phyloP scores from a whole-genome alignment of 2,797 vertebrate genomes.

The Labeo calbasu region DNA sequence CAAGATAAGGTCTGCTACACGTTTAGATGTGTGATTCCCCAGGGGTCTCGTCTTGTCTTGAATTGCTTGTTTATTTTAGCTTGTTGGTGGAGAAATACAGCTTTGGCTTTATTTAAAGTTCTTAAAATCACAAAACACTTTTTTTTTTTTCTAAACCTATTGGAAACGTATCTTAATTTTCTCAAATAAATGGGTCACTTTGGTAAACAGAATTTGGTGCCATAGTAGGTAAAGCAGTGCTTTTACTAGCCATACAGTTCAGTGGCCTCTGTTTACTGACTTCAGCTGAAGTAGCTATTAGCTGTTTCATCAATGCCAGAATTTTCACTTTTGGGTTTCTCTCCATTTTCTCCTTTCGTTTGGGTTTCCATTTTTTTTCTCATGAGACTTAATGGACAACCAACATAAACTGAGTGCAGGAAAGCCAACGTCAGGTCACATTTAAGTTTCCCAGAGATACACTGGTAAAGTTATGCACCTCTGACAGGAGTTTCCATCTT shows the following conservation, averaged over 20 bases:
- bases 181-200: neutral
- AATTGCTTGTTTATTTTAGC: neutral
- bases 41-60: neutral
- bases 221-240: neutral
- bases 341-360: neutral
- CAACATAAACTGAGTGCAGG: slow-evolving; percentile 1
- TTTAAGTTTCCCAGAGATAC: neutral
- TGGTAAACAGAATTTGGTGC: neutral
- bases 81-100: neutral
- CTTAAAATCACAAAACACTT: neutral
- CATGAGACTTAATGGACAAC: neutral
- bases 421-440: neutral
- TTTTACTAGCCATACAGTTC: neutral
- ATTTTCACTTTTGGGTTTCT: neutral
- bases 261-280: neutral
- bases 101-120: neutral
- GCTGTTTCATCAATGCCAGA: neutral
- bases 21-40: neutral
- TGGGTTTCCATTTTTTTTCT: neutral
- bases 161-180: neutral
- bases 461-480: neutral
- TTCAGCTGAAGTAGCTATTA: neutral
- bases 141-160: neutral
- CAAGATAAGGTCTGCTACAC: neutral
- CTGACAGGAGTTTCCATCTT: slow-evolving; percentile 53